Base-by-base conservation (phyloP, 2,113 vertebrate genomes). In the Siniperca chuatsi region DNA sequence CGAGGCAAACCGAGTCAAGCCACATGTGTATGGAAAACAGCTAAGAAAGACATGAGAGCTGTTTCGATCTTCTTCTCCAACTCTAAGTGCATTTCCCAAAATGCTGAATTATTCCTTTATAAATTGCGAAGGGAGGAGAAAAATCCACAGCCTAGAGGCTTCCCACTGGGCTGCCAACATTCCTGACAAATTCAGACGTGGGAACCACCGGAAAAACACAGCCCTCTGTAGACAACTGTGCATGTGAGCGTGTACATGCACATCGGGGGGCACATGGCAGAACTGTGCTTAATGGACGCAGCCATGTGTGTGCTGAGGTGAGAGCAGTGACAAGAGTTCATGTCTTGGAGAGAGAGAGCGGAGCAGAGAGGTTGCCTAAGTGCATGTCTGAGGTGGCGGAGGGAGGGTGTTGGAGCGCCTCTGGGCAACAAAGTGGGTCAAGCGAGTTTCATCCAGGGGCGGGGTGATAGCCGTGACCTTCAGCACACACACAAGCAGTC, bases 131-230 rank as follows among this genome's bases (percentile, higher is more conserved):
- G 52, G 16, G 46, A 70, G 58, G 42, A 64, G 52, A 74, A 54
- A 79, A 40, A n/a, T 44, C 21, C 40, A 77, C 62, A 62, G 83
- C 50, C 73, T 68, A 3, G 11, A 89, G 82, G 75, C 86, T 93
- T 81, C 88, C 86, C 62, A 42, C 76, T 62, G 87, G 75, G 78
- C 87, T 86, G 87, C 85, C 66, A 91, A 90, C 93, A 92, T 92
- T 95, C 87, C 89, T 91, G 88, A 89, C 48, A 84, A 84, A 94
- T 64, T 81, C 89, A 90, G 87, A 91, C 84, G 0, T 90, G 90
- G 88, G 90, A 94, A 93, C 85, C 58, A 62, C 76, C 82, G 79
- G 77, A 86, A 90, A 92, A 91, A 79, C 55, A 80, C 66, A 75
- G 55, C 71, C 42, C 70, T 80, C 20, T 78, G 69, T 66, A 69